phyloP scores from a whole-genome alignment of 2,797 vertebrate genomes.

The Pithecia hirsuta region DNA sequence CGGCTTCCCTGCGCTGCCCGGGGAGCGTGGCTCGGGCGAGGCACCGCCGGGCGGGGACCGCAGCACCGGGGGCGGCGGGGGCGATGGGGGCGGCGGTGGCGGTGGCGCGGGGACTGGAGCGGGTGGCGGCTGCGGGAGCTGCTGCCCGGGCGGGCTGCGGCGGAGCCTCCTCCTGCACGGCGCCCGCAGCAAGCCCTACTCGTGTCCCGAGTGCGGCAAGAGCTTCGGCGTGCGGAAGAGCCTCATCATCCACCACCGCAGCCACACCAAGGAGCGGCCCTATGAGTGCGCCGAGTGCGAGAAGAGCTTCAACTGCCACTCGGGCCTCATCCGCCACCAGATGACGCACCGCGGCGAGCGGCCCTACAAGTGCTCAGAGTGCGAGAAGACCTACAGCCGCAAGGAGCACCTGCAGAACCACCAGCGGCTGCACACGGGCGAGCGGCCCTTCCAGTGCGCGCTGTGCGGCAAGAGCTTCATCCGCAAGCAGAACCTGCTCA shows the following conservation, averaged over 20 bases:
- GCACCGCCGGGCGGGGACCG: constrained; percentile 58
- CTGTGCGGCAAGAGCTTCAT: constrained; percentile 87
- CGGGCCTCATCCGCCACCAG: constrained; percentile 86
- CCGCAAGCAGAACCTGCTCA: constrained; percentile 87
- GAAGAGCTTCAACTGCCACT: constrained; percentile 88
- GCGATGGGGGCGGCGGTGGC: neutral
- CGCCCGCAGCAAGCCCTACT: constrained; percentile 73
- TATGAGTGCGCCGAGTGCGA: constrained; percentile 85
- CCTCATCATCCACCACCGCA: constrained; percentile 86
- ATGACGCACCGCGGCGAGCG: constrained; percentile 87
- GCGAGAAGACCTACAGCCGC: constrained; percentile 87
- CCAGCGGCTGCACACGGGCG: constrained; percentile 86
- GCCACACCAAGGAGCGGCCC: constrained; percentile 85
- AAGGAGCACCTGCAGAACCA: constrained; percentile 88
- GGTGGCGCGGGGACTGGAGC: fast-evolving
- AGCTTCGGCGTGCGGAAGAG: constrained; percentile 86
- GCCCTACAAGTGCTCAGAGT: constrained; percentile 85
- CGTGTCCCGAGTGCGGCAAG: constrained; percentile 83
- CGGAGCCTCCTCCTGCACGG: constrained; percentile 63
- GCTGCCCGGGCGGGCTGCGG: constrained; percentile 64
- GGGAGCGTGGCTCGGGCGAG: constrained; percentile 43
- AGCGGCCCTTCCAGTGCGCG: constrained; percentile 86
- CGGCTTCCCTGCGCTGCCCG: neutral
- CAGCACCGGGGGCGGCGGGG: neutral
- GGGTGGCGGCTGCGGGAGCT: constrained; percentile 71